phyloP scores from a whole-genome alignment of 2,888 invertebrate species.

The Heliconius cydno region DNA sequence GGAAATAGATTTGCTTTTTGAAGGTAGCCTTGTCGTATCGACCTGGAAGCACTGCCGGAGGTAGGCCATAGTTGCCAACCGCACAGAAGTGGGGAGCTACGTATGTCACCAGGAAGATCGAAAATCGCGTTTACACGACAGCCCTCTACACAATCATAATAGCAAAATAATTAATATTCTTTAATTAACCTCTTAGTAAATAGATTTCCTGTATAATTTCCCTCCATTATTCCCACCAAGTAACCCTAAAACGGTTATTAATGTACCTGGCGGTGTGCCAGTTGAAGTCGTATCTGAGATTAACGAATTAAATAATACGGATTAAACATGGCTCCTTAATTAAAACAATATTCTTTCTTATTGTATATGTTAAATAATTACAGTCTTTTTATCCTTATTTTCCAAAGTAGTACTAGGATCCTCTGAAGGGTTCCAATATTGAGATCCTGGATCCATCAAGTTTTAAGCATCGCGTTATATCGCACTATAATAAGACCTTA shows the following conservation, averaged over 20 bases:
- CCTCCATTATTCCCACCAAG: neutral
- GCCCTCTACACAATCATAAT: neutral
- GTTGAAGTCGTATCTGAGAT: constrained; percentile 27
- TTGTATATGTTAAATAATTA: neutral
- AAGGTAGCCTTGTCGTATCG: too few species aligned
- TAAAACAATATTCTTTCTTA: constrained; percentile 19
- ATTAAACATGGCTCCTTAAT: constrained; percentile 3
- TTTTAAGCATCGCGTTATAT: too few species aligned
- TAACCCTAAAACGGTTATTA: constrained; percentile 25
- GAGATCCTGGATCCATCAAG: too few species aligned
- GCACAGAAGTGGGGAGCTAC: too few species aligned
- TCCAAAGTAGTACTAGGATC: too few species aligned
- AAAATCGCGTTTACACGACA: neutral
- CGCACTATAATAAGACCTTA: too few species aligned
- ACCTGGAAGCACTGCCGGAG: too few species aligned
- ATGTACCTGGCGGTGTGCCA: constrained; percentile 28
- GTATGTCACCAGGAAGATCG: too few species aligned
- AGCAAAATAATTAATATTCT: neutral
- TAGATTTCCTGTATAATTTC: neutral
- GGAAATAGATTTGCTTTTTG: too few species aligned
- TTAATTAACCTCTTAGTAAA: neutral
- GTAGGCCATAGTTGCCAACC: too few species aligned
- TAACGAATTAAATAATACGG: constrained; percentile 32
- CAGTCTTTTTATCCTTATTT: too few species aligned
- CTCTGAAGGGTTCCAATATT: too few species aligned